Base-by-base conservation (phyloP, 1,140 invertebrate species). In the Pteromalus puparum region DNA sequence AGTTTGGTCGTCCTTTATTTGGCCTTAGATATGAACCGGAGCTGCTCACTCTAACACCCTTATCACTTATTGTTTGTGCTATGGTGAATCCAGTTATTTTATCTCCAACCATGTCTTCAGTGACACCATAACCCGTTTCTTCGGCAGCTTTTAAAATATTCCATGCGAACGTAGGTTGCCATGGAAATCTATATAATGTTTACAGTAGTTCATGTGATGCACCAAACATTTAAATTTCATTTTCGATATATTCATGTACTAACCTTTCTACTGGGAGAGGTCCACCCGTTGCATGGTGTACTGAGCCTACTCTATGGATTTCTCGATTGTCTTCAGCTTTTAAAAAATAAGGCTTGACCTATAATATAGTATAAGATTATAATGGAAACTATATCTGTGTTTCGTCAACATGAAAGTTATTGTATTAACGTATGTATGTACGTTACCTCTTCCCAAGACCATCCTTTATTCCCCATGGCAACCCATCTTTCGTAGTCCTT, bases 41-140 rank as follows among this genome's bases (percentile, higher is more conserved):
- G 24, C 94, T 94, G 88, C 95, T 96, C 87, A 95, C 94, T 68
- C 96, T 91, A 5, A 94, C 94, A 1, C 96, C 96, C 83, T 95
- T 90, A 76, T 95, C 93, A 53, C 83, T 95, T 12, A 94, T 95
- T 70, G 90, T 95, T 91, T 94, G 95, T 72, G 88, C 88, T 0
- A 93, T 78, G 15, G 89, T 90, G 83, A 94, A 93, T 5, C 94
- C 94, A 1, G 90, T 91, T 86, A 93, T 91, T 30, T 92, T 91
- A 0, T 90, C 89, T 1, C 95, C 95, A 86, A 95, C 94, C 30
- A 95, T 86, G 89, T 96, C 95, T 15, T 94, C 94, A 46, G 92
- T 94, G 3, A 93, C 88, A 0, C 92, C 91, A 81, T 94, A 94
- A 1, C 95, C 95, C 28, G 89, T 81, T 89, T 96, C 93, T 10